Evolutionary conservation across 2,113 vertebrate species (phyloP), one percentile per base, ranked within the genome.

Genomic region (Pipra filicauda): DNA sequence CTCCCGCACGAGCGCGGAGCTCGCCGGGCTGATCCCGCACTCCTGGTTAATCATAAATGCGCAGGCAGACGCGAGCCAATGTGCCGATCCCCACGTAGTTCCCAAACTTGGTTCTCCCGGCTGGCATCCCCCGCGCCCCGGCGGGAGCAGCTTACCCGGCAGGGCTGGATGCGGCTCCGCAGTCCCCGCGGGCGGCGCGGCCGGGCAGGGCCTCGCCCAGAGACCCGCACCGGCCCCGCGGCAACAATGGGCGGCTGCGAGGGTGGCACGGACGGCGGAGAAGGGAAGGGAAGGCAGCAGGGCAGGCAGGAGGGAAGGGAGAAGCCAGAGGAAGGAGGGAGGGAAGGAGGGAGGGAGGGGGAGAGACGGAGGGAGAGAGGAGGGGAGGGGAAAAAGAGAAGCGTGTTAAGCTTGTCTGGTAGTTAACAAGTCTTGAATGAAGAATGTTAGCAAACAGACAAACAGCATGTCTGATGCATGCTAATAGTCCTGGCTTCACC

Each of bases 341-440:
- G 88, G 91, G 93, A 89, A 91, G 15, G 46, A 96, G 11, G 64
- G 91, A 66, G 52, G 69, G 78, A 69, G 59, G 92, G 72, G 85
- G 49, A 94, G 89, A 87, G 76, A 80, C 94, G 72, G 76, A 91
- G 86, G 83, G 77, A 70, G 89, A 71, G 91, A 91, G 78, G 76
- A 76, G 64, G 88, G 88, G 91, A 89, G 94, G 95, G 93, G 54
- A 71, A 65, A 91, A 74, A 93, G 88, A 98, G 98, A 97, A 98
- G 98, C 98, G 97, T 98, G 98, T 98, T 98, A 98, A 98, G 98
- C 98, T 98, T 96, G 98, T 98, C 98, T 98, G 98, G 98, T 98
- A 98, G 98, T 98, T 99, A 99, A 99, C 98, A 98, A 98, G 98
- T 98, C 98, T 98, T 99, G 98, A 99, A 99, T 99, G 98, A 99